Evolutionary conservation across 2,113 vertebrate species (phyloP), one percentile per base, ranked within the genome.

Genomic region (Thryonomys swinderianus): DNA sequence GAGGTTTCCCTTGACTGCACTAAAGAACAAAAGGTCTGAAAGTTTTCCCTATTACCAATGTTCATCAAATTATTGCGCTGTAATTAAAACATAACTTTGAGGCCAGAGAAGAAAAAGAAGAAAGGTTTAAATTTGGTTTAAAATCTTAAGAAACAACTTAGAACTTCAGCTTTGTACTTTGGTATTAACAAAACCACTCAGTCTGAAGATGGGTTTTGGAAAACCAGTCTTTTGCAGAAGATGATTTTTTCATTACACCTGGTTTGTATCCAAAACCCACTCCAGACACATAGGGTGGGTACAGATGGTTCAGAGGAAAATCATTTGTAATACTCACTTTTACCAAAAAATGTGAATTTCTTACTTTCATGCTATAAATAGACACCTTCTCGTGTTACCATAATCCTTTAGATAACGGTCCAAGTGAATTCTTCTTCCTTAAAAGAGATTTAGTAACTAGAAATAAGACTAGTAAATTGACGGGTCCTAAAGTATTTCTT

Each of bases 21-120:
- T 97, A 95, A 98, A 98, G 98, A 98, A 98, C 97, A 98, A 98
- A 98, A 99, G 98, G 98, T 98, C 98, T 98, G 97, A 96, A 98
- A 98, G 98, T 98, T 99, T 98, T 98, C 94, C 97, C 98, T 98
- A 93, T 98, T 98, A 98, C 97, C 97, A 96, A 96, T 98, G 96
- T 98, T 96, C 76, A 93, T 98, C 97, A 97, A 98, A 98, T 98
- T 98, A 98, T 98, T 98, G 98, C 97, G 93, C 97, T 57, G 0
- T 98, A 98, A 99, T 98, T 98, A 98, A 98, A 98, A 98, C 97
- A 90, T 96, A 98, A 98, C 96, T 98, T 98, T 98, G 96, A 94
- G 66, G 86, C 90, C 97, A 97, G 96, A 97, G 81, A 95, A 98
- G 64, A 51, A 95, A 45, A 67, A 7, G 42, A 87, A 87, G 94